Evolutionary conservation across 1,140 invertebrate species (phyloP).

Genomic region (Musca domestica): DNA sequence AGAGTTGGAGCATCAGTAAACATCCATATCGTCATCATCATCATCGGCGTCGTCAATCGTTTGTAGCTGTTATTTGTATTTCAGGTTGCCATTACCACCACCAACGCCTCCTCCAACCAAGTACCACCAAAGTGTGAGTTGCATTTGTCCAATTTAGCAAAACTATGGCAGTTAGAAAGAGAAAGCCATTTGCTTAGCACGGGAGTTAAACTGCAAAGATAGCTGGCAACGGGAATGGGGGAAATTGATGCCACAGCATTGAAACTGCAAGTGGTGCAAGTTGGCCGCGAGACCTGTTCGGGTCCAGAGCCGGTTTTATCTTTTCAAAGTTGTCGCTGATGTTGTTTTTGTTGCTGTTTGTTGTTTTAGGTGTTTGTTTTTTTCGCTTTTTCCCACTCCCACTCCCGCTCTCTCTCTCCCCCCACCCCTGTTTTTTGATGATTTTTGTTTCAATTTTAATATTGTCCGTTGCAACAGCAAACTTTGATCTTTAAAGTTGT

Average conservation of each 20-base stretch:
- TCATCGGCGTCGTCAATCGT: too few species aligned
- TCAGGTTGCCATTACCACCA: too few species aligned
- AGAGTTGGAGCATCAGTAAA: too few species aligned
- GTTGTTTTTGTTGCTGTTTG: conserved; percentile 8
- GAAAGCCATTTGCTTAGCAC: not conserved
- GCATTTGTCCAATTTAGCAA: too few species aligned
- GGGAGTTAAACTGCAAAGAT: not conserved
- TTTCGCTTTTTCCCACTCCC: not conserved
- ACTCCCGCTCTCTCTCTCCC: too few species aligned
- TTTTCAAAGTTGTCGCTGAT: not conserved
- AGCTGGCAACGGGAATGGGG: not conserved
- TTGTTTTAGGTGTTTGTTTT: not conserved
- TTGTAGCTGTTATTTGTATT: too few species aligned
- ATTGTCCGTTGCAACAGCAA: not conserved
- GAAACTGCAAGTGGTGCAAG: conserved; percentile 7
- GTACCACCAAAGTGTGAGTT: too few species aligned
- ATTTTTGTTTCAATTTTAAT: too few species aligned
- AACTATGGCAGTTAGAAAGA: conserved; percentile 12
- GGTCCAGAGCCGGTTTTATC: not conserved
- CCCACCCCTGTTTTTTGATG: too few species aligned
- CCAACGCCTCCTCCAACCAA: too few species aligned
- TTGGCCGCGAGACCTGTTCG: not conserved
- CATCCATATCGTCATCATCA: too few species aligned
- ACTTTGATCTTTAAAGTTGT: conserved; percentile 11
- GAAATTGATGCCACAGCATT: not conserved